These are phyloP conservation scores for Cydia amplana DNA, from an alignment of 1,140 invertebrate species.

Conservation along the genomic window DNA sequence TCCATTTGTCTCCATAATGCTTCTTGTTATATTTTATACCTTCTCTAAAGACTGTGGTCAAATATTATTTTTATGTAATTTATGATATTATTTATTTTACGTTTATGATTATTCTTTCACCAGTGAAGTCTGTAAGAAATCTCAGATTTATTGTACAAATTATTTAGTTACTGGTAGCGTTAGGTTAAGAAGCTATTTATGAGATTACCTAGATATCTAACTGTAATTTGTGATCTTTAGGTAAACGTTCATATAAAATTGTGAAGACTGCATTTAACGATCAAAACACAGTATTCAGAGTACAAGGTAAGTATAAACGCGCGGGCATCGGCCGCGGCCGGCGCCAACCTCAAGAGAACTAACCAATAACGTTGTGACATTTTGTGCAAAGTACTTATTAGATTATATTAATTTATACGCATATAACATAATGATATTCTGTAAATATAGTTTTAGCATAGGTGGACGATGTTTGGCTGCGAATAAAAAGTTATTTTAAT, in stretches of 20 bases:
- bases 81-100: slow-evolving; percentile 77
- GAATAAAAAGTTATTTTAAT: slow-evolving; percentile 11
- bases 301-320: slow-evolving; percentile 26
- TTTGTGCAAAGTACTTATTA: slow-evolving; percentile 79
- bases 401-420: slow-evolving; percentile 77
- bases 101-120: slow-evolving; percentile 66
- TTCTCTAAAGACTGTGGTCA: slow-evolving; percentile 73
- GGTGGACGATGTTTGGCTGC: slow-evolving; percentile 24
- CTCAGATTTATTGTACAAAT: slow-evolving; percentile 77
- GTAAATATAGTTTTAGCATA: slow-evolving; percentile 69
- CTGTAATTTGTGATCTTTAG: slow-evolving; percentile 74
- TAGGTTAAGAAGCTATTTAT: slow-evolving; percentile 75
- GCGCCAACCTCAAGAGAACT: slow-evolving; percentile 63
- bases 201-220: slow-evolving; percentile 74
- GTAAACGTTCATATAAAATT: slow-evolving; percentile 57
- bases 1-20: slow-evolving; percentile 54
- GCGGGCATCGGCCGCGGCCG: slow-evolving; percentile 24
- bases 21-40: slow-evolving; percentile 60
- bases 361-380: slow-evolving; percentile 66
- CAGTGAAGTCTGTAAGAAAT: slow-evolving; percentile 56
- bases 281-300: slow-evolving; percentile 50
- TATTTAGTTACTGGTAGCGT: slow-evolving; percentile 68
- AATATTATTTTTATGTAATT: slow-evolving; percentile 67
- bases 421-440: slow-evolving; percentile 65
- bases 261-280: slow-evolving; percentile 75